A percentile compares a stretch with the other conserved stretches of the same genome.
Evolutionary conservation across 2,113 vertebrate species (phyloP).

Genomic region (Pionites leucogaster): DNA sequence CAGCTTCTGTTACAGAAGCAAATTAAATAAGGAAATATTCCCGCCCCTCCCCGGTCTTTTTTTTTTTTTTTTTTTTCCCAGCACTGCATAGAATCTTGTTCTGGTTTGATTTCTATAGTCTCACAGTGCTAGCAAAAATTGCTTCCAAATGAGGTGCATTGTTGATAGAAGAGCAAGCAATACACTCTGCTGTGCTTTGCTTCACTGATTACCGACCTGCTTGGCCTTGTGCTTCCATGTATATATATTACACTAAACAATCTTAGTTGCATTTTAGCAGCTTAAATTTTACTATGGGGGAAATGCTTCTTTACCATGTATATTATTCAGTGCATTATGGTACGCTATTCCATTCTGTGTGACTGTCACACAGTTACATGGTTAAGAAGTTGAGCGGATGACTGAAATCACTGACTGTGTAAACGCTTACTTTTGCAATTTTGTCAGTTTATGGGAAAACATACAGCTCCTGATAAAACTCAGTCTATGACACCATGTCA

Average conservation of each 20-base stretch:
- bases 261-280: not conserved
- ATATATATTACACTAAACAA: not conserved
- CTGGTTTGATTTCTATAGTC: not conserved
- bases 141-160: not conserved
- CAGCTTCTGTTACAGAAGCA: not conserved
- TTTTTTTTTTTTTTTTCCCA: not conserved
- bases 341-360: not conserved
- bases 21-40: not conserved
- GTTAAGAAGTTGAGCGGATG: not conserved
- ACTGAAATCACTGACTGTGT: not conserved
- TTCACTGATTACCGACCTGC: not conserved
- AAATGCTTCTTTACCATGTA: not conserved
- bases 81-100: not conserved
- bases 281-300: not conserved
- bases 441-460: not conserved
- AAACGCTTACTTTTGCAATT: not conserved
- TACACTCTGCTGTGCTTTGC: not conserved
- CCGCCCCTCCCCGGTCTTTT: fast-evolving
- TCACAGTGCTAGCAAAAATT: not conserved
- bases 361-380: not conserved
- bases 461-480: not conserved
- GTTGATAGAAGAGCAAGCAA: not conserved
- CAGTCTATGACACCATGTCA: not conserved
- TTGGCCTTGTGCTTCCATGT: not conserved
- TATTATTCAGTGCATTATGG: not conserved